Base-by-base conservation (phyloP, 1,140 invertebrate genomes). In the Oreohelix idahoensis region DNA sequence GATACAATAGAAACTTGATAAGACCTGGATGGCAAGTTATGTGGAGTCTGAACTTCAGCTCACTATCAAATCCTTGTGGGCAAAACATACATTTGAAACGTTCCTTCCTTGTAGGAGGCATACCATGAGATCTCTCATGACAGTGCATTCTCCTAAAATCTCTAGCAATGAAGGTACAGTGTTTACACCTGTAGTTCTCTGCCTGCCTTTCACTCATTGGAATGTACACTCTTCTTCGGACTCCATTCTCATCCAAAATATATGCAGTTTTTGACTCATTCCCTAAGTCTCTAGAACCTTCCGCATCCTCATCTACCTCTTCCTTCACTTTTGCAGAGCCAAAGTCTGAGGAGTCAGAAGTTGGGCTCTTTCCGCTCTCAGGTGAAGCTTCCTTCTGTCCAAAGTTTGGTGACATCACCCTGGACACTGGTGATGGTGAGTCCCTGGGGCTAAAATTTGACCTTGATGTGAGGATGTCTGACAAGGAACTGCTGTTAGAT, bases 81-180 rank as follows among this genome's bases (percentile, higher is more conserved):
- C 86, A 87, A 71, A 85, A 87, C 79, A 85, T 84, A 66, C 86
- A 87, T 66, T 84, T 84, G 75, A 87, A 87, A 17, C 85, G 81
- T 4, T 86, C 84, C 58, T 85, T 86, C 20, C 84, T 83, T 1
- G 84, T 76, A 0, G 81, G 81, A 36, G 83, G 83, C n/a, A 84
- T 70, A 5, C 85, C 83, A 38, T 87, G 86, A 20, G 82, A 87
- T 11, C 71, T 69, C 53, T 85, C 82, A 58, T 87, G 86, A 20
- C 86, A 81, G 23, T 84, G 42, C 29, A 87, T 63, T 38, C 86
- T 79, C 45, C 73, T 84, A 0, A 71, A 38, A 66, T 87, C 86
- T 58, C 84, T 63, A 42, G 86, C 86, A 35, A 87, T 83, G 58
- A 87, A 87, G 8, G 86, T 87, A 69, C 86, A 87, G 63, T 84